These are phyloP conservation scores for Drosophila hamatofila DNA, from an alignment of 2,888 invertebrate species.

Conservation along the genomic window DNA sequence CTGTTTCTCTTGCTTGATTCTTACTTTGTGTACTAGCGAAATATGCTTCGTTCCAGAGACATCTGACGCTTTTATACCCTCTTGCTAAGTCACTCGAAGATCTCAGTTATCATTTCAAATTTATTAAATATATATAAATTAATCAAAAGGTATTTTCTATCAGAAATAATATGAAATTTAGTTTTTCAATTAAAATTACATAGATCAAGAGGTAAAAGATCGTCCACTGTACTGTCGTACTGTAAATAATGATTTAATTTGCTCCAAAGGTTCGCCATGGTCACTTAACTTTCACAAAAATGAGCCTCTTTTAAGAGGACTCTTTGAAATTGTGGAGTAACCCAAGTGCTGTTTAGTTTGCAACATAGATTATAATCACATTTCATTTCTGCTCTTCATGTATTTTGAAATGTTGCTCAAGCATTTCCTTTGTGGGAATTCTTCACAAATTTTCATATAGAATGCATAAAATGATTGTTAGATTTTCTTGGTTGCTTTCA, in stretches of 20 bases:
- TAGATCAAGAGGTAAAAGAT: not conserved
- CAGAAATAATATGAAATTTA: not conserved
- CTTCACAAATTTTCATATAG: conserved; percentile 1
- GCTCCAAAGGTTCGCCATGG: not conserved
- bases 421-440: conserved; percentile 14
- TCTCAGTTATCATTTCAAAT: not conserved
- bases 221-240: too few species aligned
- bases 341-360: not conserved
- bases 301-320: too few species aligned
- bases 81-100: not conserved
- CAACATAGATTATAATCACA: too few species aligned
- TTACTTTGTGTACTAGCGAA: conserved; percentile 5
- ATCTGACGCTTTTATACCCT: too few species aligned
- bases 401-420: conserved; percentile 1
- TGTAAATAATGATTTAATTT: too few species aligned
- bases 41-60: too few species aligned
- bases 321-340: not conserved
- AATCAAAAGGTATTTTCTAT: not conserved
- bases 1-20: conserved; percentile 3
- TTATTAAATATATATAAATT: not conserved
- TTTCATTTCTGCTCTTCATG: conserved; percentile 4
- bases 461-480: conserved; percentile 20
- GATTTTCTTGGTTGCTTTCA: conserved; percentile 7
- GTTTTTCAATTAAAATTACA: not conserved
- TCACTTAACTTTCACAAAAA: not conserved